Conservation (phyloP, 2,797 vertebrate genomes). For the Enteromius fasciolatus region DNA sequence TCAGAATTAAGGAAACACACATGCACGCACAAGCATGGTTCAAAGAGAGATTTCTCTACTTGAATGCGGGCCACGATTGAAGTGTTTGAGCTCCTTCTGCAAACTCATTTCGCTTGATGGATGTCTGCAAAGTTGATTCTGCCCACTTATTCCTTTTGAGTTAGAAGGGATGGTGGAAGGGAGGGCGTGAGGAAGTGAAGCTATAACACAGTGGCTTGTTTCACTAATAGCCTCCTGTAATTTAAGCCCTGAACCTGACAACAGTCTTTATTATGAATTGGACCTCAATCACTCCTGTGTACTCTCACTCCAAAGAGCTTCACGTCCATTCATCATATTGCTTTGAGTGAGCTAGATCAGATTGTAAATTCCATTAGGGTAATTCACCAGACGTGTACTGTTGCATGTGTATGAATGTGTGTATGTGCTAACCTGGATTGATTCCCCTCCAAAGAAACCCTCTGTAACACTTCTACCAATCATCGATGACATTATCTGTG, state of each 20-base stretch:
- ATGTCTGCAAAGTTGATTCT: conserved; percentile 54
- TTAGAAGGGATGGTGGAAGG: conserved; percentile 40
- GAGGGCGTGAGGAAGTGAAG: conserved; percentile 45
- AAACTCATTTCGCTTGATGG: conserved; percentile 60
- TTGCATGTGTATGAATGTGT: conserved; percentile 26
- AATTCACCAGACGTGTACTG: conserved; percentile 49
- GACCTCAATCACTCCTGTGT: conserved; percentile 63
- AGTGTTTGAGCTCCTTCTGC: conserved; percentile 51
- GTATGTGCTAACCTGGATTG: conserved; percentile 32
- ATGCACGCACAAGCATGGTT: conserved; percentile 26
- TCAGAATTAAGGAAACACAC: conserved; percentile 44
- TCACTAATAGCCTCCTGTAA: conserved; percentile 64
- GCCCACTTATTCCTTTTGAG: conserved; percentile 56
- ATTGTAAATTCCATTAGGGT: conserved; percentile 68
- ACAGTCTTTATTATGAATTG: conserved; percentile 65
- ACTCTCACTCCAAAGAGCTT: conserved; percentile 56
- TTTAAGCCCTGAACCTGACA: conserved; percentile 57
- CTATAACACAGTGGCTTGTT: conserved; percentile 55
- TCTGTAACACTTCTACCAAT: conserved; percentile 8
- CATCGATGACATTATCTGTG: conserved; percentile 12
- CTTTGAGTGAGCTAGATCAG: conserved; percentile 60
- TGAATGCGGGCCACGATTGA: conserved; percentile 53
- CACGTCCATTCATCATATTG: conserved; percentile 63
- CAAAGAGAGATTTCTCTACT: conserved; percentile 48
- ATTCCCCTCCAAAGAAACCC: conserved; percentile 26